phyloP scores from a whole-genome alignment of 2,113 vertebrate genomes.

The Ciconia stormi region DNA sequence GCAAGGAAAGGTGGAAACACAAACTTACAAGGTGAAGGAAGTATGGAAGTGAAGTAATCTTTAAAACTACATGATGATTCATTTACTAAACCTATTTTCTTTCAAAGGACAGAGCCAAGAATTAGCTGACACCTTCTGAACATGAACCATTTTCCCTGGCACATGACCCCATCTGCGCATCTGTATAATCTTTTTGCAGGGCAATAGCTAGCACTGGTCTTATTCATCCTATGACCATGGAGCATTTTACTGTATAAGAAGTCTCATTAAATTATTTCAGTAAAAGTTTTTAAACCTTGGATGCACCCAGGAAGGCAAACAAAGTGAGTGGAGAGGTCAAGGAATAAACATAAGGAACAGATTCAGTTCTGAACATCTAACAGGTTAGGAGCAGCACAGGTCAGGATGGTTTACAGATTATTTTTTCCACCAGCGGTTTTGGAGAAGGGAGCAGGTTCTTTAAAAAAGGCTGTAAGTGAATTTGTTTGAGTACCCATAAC shows the following conservation, averaged over 20 bases:
- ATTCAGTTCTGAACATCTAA: not conserved
- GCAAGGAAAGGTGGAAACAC: not conserved
- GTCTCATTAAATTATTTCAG: not conserved
- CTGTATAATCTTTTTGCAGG: not conserved
- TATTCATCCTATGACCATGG: not conserved
- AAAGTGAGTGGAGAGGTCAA: not conserved
- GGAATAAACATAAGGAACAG: not conserved
- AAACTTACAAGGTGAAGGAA: not conserved
- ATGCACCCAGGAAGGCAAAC: not conserved
- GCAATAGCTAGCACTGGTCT: not conserved
- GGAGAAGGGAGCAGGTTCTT: not conserved
- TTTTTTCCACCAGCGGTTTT: not conserved
- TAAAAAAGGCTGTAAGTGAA: not conserved
- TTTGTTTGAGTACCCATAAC: not conserved
- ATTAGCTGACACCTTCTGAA: not conserved
- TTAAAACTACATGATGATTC: not conserved
- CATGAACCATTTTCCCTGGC: not conserved
- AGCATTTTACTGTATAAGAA: not conserved
- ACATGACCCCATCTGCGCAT: not conserved
- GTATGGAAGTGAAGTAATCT: not conserved
- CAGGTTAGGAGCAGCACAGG: not conserved
- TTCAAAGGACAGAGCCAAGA: not conserved
- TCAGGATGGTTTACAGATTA: not conserved
- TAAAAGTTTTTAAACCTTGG: not conserved
- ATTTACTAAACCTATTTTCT: not conserved